Percentiles rank a stretch among this genome's conserved stretches.
phyloP scores from a whole-genome alignment of 2,113 vertebrate genomes.

The Pseudopipra pipra region DNA sequence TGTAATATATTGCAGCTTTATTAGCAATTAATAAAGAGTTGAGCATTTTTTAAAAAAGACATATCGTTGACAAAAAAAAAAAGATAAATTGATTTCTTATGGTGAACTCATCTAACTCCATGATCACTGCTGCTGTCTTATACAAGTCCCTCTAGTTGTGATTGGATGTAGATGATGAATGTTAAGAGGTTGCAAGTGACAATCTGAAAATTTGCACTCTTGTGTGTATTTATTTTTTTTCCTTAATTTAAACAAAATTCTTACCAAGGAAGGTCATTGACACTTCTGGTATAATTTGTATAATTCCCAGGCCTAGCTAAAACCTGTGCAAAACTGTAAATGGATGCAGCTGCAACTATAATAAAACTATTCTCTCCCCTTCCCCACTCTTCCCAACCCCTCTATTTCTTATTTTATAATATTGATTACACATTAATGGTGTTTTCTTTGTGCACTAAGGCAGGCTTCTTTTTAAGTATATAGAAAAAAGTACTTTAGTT shows the following conservation, averaged over 20 bases:
- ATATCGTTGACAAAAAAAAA: conserved; percentile 53
- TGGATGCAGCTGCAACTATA: conserved; percentile 73
- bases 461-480: conserved; percentile 78
- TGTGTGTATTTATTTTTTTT: conserved; percentile 79
- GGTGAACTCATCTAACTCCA: conserved; percentile 65
- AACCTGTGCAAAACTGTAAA: conserved; percentile 75
- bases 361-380: conserved; percentile 56
- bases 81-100: conserved; percentile 50
- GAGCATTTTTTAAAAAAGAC: conserved; percentile 60
- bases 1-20: conserved; percentile 72
- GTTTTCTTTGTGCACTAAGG: conserved; percentile 81
- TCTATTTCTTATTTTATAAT: conserved; percentile 78
- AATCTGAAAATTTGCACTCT: conserved; percentile 88
- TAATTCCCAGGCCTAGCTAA: conserved; percentile 70
- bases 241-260: conserved; percentile 72
- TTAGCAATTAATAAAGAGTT: conserved; percentile 61
- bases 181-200: conserved; percentile 87
- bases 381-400: conserved; percentile 7
- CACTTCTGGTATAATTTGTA: conserved; percentile 74
- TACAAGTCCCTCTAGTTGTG: conserved; percentile 69
- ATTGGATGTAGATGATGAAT: conserved; percentile 80
- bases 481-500: conserved; percentile 78
- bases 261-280: conserved; percentile 70
- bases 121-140: conserved; percentile 72
- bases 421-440: conserved; percentile 76